Conservation (phyloP, 2,113 vertebrate genomes). For the Odobenus rosmarus region DNA sequence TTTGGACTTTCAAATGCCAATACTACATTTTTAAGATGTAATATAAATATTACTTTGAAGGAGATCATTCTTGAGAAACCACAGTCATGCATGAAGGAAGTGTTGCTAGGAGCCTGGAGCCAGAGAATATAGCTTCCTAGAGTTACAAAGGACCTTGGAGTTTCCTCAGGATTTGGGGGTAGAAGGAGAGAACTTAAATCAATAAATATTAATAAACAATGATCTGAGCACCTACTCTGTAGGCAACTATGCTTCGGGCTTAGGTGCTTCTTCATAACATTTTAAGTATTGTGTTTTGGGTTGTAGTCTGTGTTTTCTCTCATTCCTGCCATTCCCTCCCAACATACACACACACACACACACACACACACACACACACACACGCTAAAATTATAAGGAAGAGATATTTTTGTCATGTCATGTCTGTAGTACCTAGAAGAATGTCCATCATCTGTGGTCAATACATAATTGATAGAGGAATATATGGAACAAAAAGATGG, state of each 20-base stretch:
- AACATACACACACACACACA: background rate
- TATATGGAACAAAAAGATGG: background rate
- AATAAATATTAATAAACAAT: constrained; percentile 13
- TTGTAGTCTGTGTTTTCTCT: background rate
- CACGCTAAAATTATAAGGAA: background rate
- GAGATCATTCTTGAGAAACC: constrained; percentile 42
- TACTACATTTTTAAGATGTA: constrained; percentile 39
- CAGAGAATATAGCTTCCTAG: background rate
- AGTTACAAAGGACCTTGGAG: background rate
- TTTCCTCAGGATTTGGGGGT: background rate
- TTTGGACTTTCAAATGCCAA: background rate
- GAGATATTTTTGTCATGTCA: background rate
- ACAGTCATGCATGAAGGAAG: background rate
- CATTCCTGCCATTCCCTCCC: background rate
- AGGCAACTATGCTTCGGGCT: background rate
- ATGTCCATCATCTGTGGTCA: background rate
- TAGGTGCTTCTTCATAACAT: background rate
- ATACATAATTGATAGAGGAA: background rate
- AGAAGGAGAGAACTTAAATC: background rate
- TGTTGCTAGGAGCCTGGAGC: background rate
- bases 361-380: background rate
- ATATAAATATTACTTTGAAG: constrained; percentile 52
- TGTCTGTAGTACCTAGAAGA: background rate
- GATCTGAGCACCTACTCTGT: background rate
- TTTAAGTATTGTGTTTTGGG: background rate